Percentiles rank a stretch among this genome's conserved stretches.
Conservation (phyloP, 2,888 invertebrate genomes). For the Lochmaea capreae region DNA sequence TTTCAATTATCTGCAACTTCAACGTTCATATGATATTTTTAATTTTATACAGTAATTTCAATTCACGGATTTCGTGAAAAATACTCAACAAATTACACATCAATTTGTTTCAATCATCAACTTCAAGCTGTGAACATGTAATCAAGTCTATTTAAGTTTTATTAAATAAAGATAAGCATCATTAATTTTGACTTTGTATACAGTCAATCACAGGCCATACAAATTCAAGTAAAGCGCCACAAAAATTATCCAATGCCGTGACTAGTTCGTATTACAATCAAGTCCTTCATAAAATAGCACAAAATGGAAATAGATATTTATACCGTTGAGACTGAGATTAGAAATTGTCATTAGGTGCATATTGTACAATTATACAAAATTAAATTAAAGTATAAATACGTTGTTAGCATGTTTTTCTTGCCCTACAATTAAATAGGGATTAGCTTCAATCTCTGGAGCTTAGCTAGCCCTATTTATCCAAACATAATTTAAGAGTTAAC, state of each 20-base stretch:
- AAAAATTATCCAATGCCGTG: slow-evolving; percentile 22
- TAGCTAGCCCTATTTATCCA: neutral
- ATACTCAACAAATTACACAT: too few species aligned
- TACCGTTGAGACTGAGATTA: too few species aligned
- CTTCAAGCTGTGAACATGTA: too few species aligned
- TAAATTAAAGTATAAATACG: neutral
- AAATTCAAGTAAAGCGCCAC: neutral
- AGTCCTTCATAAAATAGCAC: neutral
- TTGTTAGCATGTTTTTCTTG: neutral
- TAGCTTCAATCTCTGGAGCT: neutral
- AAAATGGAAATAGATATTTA: neutral
- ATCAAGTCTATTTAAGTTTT: too few species aligned
- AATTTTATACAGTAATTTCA: too few species aligned
- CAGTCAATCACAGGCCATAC: slow-evolving; percentile 2
- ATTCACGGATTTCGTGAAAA: too few species aligned
- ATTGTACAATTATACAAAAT: neutral
- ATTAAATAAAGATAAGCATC: neutral
- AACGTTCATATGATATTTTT: too few species aligned
- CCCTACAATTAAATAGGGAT: neutral
- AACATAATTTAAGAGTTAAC: too few species aligned
- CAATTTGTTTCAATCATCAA: too few species aligned
- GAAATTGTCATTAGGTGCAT: too few species aligned
- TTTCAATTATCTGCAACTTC: too few species aligned
- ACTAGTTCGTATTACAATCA: slow-evolving; percentile 16
- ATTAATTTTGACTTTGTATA: slow-evolving; percentile 20